Conservation (phyloP, 2,797 vertebrate genomes). For the Onychomys arenicola region DNA sequence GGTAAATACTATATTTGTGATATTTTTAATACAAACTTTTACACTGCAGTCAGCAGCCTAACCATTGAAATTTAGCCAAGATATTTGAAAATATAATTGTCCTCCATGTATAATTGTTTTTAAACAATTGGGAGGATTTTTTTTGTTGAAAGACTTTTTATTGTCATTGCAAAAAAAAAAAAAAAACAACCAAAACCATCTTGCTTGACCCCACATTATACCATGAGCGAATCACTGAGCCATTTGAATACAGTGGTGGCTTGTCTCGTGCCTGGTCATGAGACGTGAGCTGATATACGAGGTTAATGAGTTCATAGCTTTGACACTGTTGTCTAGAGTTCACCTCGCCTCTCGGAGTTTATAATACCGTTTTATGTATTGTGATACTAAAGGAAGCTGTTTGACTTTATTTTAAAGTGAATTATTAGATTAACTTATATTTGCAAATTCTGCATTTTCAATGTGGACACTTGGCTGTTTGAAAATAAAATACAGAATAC, state of each 20-base stretch:
- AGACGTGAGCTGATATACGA: slow-evolving; percentile 82
- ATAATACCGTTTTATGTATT: slow-evolving; percentile 87
- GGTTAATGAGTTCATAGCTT: slow-evolving; percentile 85
- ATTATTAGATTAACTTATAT: slow-evolving; percentile 89
- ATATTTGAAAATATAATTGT: slow-evolving; percentile 83
- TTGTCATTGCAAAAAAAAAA: slow-evolving; percentile 77
- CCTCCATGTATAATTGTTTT: slow-evolving; percentile 78
- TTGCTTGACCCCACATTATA: slow-evolving; percentile 76
- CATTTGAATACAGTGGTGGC: slow-evolving; percentile 81
- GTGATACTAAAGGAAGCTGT: slow-evolving; percentile 87
- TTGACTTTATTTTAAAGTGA: slow-evolving; percentile 89
- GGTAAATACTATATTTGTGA: slow-evolving; percentile 78
- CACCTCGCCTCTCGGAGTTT: slow-evolving; percentile 86
- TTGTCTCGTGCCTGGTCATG: slow-evolving; percentile 80
- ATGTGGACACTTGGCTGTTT: slow-evolving; percentile 89
- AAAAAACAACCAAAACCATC: neutral
- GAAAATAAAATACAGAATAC: slow-evolving; percentile 88
- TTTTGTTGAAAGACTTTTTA: slow-evolving; percentile 73
- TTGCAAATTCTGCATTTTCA: slow-evolving; percentile 90
- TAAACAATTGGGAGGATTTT: slow-evolving; percentile 71
- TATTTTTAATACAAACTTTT: slow-evolving; percentile 85
- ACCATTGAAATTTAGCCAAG: slow-evolving; percentile 83
- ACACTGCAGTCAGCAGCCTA: slow-evolving; percentile 85
- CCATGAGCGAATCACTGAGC: slow-evolving; percentile 86
- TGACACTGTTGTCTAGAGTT: slow-evolving; percentile 83